Base-by-base conservation (phyloP, 1,140 invertebrate genomes). In the Zaprionus gabonicus region DNA sequence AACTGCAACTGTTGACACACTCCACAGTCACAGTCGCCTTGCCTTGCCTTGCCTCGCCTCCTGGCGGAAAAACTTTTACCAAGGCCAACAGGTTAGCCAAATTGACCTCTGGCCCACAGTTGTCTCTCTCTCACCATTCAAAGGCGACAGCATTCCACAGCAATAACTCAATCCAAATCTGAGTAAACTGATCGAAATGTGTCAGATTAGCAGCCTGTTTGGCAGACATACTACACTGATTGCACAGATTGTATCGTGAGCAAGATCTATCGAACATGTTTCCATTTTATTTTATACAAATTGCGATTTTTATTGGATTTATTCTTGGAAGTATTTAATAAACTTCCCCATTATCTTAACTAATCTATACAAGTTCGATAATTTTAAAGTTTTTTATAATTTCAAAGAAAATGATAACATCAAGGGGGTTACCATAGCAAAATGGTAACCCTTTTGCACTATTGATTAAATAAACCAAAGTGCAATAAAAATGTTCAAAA, bases 21-120 rank as follows among this genome's bases (percentile, higher is more conserved):
- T 46, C 55, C 20, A 20, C 49, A 17, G 46, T 17, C 20, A 13
- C 38, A 17, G 3, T n/a, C n/a, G 41, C 41, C 5, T 17, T n/a
- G 41, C n/a, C n/a, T 44, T 7, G 15, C 41, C 15, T n/a, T 0
- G 46, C 46, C 20, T 20, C 28, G 36, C 23, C 69, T 71, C 27
- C 60, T 57, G 53, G 27, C 69, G 60, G 63, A 44, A 44, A 49
- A 66, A 71, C 62, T 71, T 71, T 71, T 71, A 71, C 69, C 49
- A 28, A 57, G 51, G 64, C 64, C 64, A 66, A 25, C 34, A 38
- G 49, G 62, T 64, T 64, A 34, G 27, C 17, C 20, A 34, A 55
- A 41, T 28, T 66, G 64, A 66, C 64, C 64, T 51, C 49, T 51
- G 20, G 1, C 5, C 3, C 7, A 28, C 31, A 38, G 49, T 17